These are phyloP conservation scores for Lycia hirtaria DNA, from an alignment of 2,888 invertebrate species.

Conservation along the genomic window DNA sequence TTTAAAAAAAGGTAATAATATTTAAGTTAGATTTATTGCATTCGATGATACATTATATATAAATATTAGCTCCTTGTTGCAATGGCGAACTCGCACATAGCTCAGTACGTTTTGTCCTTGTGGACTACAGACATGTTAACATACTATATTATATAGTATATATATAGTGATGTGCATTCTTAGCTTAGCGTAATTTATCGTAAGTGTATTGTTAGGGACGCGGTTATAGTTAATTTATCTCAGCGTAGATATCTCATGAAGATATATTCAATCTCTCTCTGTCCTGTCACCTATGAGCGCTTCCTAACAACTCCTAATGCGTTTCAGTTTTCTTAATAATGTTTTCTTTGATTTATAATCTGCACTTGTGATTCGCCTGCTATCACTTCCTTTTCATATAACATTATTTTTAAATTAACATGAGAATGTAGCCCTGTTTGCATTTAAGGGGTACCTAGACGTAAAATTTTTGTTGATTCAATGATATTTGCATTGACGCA, in stretches of 20 bases:
- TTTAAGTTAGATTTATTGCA: constrained; percentile 69
- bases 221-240: constrained; percentile 68
- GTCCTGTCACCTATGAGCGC: constrained; percentile 74
- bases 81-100: constrained; percentile 71
- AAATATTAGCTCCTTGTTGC: constrained; percentile 59
- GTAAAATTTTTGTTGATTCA: no score
- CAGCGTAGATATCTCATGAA: constrained; percentile 58
- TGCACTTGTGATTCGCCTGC: constrained; percentile 48
- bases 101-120: constrained; percentile 76
- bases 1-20: constrained; percentile 66
- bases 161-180: constrained; percentile 79
- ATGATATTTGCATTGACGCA: no score
- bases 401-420: constrained; percentile 37
- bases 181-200: constrained; percentile 80
- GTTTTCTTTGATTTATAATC: constrained; percentile 49
- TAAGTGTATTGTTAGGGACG: constrained; percentile 80
- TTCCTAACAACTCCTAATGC: constrained; percentile 75
- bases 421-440: constrained; percentile 46
- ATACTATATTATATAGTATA: no score
- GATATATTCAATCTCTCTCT: constrained; percentile 59
- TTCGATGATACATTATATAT: constrained; percentile 62
- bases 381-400: constrained; percentile 34
- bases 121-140: constrained; percentile 71
- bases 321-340: constrained; percentile 61
- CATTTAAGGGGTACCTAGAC: no score